Conservation (phyloP, 2,797 vertebrate species). For the Octomys mimax region DNA sequence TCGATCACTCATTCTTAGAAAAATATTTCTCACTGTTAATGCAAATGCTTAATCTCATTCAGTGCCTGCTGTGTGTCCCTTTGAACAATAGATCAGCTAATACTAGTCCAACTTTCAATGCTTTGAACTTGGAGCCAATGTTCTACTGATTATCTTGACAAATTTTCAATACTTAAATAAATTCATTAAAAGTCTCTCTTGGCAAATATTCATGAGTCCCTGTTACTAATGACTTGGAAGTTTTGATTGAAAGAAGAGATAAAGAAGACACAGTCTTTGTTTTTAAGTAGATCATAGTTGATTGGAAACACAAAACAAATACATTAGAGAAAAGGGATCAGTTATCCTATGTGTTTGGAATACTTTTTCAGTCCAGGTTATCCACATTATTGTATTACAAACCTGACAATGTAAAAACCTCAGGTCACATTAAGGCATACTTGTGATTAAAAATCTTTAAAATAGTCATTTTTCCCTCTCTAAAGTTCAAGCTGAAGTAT, state of each 20-base stretch:
- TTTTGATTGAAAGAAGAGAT: neutral
- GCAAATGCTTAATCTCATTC: neutral
- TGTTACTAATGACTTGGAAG: neutral
- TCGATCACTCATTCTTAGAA: neutral
- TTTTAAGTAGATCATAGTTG: neutral
- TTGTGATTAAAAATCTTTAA: neutral
- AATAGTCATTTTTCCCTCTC: neutral
- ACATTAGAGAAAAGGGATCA: neutral
- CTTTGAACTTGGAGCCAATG: neutral
- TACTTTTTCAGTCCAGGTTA: neutral
- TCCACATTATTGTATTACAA: neutral
- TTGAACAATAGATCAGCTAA: neutral
- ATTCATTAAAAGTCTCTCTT: neutral
- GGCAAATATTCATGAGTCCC: neutral
- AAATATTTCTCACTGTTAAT: neutral
- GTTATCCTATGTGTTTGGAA: neutral
- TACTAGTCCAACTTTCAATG: constrained; percentile 56
- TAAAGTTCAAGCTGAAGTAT: neutral
- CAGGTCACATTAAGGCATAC: neutral
- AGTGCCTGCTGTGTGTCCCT: neutral
- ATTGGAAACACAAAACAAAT: neutral
- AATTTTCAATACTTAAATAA: neutral
- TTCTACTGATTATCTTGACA: neutral
- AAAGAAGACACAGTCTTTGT: neutral
- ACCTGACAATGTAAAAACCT: neutral